phyloP scores from a whole-genome alignment of 2,888 invertebrate genomes.

The Drosophila multiciliata region DNA sequence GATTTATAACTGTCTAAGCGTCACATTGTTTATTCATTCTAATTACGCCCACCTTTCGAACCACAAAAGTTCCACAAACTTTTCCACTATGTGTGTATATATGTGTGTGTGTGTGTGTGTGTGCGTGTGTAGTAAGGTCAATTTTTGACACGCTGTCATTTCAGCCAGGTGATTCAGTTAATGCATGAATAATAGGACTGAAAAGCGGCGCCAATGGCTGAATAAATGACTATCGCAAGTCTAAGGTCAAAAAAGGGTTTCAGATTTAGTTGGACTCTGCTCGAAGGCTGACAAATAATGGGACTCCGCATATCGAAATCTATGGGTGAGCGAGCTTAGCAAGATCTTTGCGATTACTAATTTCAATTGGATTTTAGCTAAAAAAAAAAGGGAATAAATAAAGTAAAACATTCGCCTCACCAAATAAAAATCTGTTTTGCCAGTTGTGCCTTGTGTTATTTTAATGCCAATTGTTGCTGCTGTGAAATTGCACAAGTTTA shows the following conservation, averaged over 20 bases:
- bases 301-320: not conserved
- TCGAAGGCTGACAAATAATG: not conserved
- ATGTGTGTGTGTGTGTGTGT: not conserved
- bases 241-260: not conserved
- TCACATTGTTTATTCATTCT: constrained; percentile 40
- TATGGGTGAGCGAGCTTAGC: not conserved
- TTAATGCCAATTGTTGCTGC: not conserved
- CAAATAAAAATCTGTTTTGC: not conserved
- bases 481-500: constrained; percentile 44
- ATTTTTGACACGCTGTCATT: constrained; percentile 38
- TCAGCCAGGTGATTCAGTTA: constrained; percentile 28
- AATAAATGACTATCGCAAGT: constrained; percentile 16
- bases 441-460: not conserved
- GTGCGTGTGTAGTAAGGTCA: constrained; percentile 25
- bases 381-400: not conserved
- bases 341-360: not conserved
- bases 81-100: not conserved
- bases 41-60: constrained; percentile 31
- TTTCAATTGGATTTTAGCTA: not conserved
- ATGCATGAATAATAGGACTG: constrained; percentile 26
- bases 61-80: constrained; percentile 24
- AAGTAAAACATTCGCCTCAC: not conserved
- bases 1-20: constrained; percentile 5
- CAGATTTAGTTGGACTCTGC: not conserved
- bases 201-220: constrained; percentile 10